These are phyloP conservation scores for Drosophila histrio DNA, from an alignment of 2,888 invertebrate genomes.

Conservation along the genomic window DNA sequence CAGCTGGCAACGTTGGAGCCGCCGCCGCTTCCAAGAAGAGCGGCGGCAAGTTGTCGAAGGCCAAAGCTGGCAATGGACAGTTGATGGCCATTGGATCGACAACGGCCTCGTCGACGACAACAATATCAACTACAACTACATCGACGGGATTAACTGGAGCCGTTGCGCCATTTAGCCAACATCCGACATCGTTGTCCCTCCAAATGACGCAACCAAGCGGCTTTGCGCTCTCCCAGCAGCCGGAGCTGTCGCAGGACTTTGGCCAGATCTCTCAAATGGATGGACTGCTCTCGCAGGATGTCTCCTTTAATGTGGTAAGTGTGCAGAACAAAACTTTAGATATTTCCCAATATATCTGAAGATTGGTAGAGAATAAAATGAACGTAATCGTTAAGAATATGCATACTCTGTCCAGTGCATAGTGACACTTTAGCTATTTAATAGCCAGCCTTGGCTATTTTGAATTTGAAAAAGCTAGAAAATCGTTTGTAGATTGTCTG, in stretches of 20 bases:
- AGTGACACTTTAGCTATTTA: no score
- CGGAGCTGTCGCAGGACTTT: constrained; percentile 84
- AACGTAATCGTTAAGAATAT: no score
- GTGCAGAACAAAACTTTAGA: neutral
- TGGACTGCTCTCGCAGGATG: constrained; percentile 95
- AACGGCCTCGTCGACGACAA: neutral
- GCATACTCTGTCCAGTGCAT: no score
- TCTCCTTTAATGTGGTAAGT: constrained; percentile 80
- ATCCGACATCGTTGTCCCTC: constrained; percentile 86
- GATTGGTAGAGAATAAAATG: no score
- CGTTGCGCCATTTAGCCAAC: constrained; percentile 89
- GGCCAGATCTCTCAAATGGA: constrained; percentile 92
- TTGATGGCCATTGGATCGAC: neutral
- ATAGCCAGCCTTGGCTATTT: no score
- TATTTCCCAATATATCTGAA: no score
- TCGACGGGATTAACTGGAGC: neutral
- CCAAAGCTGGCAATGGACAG: constrained; percentile 5
- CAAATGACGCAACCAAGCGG: constrained; percentile 88
- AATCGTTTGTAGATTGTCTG: no score
- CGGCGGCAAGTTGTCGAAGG: constrained; percentile 17
- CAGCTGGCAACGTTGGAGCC: constrained; percentile 44
- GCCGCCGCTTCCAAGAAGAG: constrained; percentile 22
- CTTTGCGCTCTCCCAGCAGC: constrained; percentile 88
- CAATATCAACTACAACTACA: neutral
- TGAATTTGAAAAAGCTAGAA: no score